Evolutionary conservation across 2,797 vertebrate genomes (phyloP), one percentile per base, ranked within the genome.

Genomic region (Acanthurus leucopareius): DNA sequence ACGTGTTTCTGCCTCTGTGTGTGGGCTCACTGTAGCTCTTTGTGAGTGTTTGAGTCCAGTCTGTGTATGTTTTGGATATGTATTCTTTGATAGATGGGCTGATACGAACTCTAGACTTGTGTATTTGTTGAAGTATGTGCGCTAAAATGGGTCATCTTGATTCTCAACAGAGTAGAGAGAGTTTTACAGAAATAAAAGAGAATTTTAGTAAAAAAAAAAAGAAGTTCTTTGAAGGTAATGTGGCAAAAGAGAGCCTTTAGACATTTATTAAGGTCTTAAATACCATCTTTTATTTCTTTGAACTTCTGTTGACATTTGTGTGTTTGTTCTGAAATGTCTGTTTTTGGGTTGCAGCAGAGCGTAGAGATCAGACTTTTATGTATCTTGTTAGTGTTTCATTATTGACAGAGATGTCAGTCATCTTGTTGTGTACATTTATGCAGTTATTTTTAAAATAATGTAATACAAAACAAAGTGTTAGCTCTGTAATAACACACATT

Each of bases 1-100:
- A 56, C 60, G 51, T 69, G 35, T 56, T 17, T 74, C 61, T 64
- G 19, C 58, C 60, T 83, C 44, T 49, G 69, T 86, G 84, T 83
- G 81, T 83, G 81, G 72, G 35, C 80, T 83, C n/a, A 62, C 28
- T 59, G 64, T 35, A 69, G 54, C 61, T 67, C 35, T 68, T 22
- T 35, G 63, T 35, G 52, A 38, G 38, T 42, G 38, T 73, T 44
- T 22, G 40, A 64, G 28, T 62, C 53, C 32, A 3, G 32, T 60
- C 58, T 80, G 65, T 58, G 71, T 71, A 62, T 70, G 11, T 61
- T 64, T 44, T n/a, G 44, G 42, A 49, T 80, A n/a, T 67, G 49
- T 70, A 14, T 54, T 52, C 40, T 72, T 19, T 74, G 49, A 69
- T 69, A 73, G 17, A 76, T 44, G 35, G 63, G 52, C 56, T 79